Conservation (phyloP, 2,888 invertebrate genomes). For the Masnerella sp. region DNA sequence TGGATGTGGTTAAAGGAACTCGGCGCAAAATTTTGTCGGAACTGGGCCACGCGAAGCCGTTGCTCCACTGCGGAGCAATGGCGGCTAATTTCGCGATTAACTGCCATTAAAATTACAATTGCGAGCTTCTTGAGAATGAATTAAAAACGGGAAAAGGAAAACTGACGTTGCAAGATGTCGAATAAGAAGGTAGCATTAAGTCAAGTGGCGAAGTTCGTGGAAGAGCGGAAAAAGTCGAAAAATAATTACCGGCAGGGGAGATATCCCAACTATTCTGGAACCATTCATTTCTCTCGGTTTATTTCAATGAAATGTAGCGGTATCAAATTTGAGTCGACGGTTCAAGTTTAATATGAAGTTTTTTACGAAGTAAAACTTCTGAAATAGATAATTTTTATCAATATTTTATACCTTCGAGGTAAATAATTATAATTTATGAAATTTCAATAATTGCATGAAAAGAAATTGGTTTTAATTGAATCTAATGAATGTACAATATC, state of each 20-base stretch:
- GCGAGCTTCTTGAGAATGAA: not conserved
- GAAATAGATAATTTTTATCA: too few species aligned
- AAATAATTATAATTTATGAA: too few species aligned
- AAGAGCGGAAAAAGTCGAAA: slow-evolving; percentile 2
- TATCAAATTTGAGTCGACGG: too few species aligned
- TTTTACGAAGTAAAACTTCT: too few species aligned
- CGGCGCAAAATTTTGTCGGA: slow-evolving; percentile 11
- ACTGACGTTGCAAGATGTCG: not conserved
- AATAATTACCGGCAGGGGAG: slow-evolving; percentile 9
- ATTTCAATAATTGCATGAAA: too few species aligned
- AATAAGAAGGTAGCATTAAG: slow-evolving; percentile 7
- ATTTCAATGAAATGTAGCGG: too few species aligned
- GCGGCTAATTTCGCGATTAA: slow-evolving; percentile 24
- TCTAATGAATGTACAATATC: too few species aligned
- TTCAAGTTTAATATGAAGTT: too few species aligned
- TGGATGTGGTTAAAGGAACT: slow-evolving; percentile 2
- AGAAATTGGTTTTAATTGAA: too few species aligned
- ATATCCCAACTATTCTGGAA: not conserved
- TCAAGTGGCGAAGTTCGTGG: not conserved
- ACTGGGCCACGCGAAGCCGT: not conserved
- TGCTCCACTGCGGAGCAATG: not conserved
- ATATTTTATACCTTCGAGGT: too few species aligned
- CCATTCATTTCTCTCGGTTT: not conserved
- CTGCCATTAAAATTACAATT: slow-evolving; percentile 11
- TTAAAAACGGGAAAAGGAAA: slow-evolving; percentile 4